These are phyloP conservation scores for Ichneumoninae sp. DNA, from an alignment of 2,888 invertebrate genomes.

Conservation along the genomic window DNA sequence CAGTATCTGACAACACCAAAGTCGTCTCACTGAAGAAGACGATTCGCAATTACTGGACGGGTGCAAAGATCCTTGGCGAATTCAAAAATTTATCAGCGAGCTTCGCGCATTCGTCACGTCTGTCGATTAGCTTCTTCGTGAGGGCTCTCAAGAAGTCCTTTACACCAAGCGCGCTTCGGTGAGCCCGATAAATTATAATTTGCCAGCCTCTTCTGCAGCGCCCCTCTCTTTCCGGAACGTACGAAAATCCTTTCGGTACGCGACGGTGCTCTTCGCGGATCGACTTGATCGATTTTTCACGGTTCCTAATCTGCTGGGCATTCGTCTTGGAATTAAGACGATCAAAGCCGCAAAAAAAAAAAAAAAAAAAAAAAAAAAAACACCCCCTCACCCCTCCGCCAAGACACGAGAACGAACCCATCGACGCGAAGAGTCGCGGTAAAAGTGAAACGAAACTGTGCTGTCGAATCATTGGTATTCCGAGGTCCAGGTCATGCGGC, in stretches of 20 bases:
- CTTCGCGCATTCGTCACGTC: constrained; percentile 76
- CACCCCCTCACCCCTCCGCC: too few relatives aligned
- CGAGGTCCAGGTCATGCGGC: constrained; percentile 38
- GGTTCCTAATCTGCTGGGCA: constrained; percentile 38
- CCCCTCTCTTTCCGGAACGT: constrained; percentile 29
- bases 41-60: constrained; percentile 24
- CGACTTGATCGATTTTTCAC: constrained; percentile 62
- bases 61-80: constrained; percentile 54
- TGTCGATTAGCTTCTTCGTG: constrained; percentile 73
- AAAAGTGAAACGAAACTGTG: constrained; percentile 23
- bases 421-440: not conserved
- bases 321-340: constrained; percentile 43
- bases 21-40: not conserved
- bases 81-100: constrained; percentile 75
- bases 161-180: constrained; percentile 35
- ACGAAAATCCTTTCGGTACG: constrained; percentile 36
- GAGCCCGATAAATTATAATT: constrained; percentile 77
- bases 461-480: constrained; percentile 14
- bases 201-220: constrained; percentile 66
- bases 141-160: constrained; percentile 68
- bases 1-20: not conserved
- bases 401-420: constrained; percentile 40
- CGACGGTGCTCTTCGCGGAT: constrained; percentile 32
- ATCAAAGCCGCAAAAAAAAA: constrained; percentile 6
- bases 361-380: not conserved